Conservation (phyloP, 2,888 invertebrate species). For the Drosophila meridiana region DNA sequence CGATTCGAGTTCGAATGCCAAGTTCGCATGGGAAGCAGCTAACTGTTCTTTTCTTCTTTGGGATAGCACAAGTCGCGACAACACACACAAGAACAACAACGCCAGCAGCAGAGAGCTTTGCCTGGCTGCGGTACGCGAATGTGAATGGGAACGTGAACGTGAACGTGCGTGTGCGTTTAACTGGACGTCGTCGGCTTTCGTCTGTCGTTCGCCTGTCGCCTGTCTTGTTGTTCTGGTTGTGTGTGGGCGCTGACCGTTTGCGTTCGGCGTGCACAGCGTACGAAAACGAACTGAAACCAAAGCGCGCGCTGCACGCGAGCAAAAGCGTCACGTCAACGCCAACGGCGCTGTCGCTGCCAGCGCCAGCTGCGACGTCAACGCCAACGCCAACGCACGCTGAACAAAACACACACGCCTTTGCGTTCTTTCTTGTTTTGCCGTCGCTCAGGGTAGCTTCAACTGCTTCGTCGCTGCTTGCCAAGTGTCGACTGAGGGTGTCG, state of each 20-base stretch:
- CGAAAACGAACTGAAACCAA: conserved; percentile 82
- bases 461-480: conserved; percentile 47
- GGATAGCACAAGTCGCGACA: conserved; percentile 39
- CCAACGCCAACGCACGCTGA: conserved; percentile 43
- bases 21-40: conserved; percentile 7
- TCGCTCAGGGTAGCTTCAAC: conserved; percentile 47
- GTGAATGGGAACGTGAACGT: background rate
- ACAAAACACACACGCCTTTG: conserved; percentile 26
- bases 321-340: conserved; percentile 65
- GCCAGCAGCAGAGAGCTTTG: conserved; percentile 26
- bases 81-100: conserved; percentile 20
- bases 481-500: conserved; percentile 51
- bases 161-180: conserved; percentile 10
- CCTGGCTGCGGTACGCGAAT: conserved; percentile 4
- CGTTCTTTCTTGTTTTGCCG: conserved; percentile 16
- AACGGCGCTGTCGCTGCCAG: conserved; percentile 44
- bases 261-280: conserved; percentile 79
- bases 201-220: conserved; percentile 12
- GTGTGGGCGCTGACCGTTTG: conserved; percentile 62
- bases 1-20: conserved; percentile 16
- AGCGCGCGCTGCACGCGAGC: conserved; percentile 73
- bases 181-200: conserved; percentile 12
- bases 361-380: conserved; percentile 49
- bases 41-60: conserved; percentile 41
- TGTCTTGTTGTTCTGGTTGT: conserved; percentile 28